Percentiles rank a stretch among this genome's conserved stretches.
These are phyloP conservation scores for Forbesichthys agassizii DNA, from an alignment of 2,113 vertebrate genomes.

Conservation along the genomic window DNA sequence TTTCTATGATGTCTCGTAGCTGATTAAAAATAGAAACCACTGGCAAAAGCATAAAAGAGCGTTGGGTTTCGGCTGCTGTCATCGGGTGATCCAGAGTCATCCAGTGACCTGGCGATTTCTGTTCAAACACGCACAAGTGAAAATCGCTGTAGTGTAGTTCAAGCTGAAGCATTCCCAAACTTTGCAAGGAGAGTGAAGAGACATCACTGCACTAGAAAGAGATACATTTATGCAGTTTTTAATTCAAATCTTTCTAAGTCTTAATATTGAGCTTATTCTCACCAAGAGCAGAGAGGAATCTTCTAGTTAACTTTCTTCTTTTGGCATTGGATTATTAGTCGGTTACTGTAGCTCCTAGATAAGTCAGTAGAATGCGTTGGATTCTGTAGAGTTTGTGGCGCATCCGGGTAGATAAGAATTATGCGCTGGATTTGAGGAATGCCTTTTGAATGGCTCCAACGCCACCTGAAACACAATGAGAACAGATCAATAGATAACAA, in stretches of 20 bases:
- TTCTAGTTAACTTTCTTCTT: constrained; percentile 12
- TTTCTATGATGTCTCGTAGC: too few relatives aligned
- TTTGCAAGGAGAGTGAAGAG: not conserved
- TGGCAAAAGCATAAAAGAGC: too few relatives aligned
- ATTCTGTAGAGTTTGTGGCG: constrained; percentile 19
- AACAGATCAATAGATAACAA: constrained; percentile 4
- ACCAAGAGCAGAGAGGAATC: constrained; percentile 3
- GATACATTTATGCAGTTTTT: constrained; percentile 17
- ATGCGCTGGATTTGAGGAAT: constrained; percentile 24
- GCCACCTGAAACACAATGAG: constrained; percentile 58
- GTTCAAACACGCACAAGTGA: too few relatives aligned
- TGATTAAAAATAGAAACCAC: too few relatives aligned
- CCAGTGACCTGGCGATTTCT: too few relatives aligned
- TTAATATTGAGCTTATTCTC: constrained; percentile 53
- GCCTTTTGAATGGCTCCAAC: constrained; percentile 29
- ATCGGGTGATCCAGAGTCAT: too few relatives aligned
- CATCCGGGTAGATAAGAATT: constrained; percentile 25
- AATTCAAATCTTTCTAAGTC: not conserved
- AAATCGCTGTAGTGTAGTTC: too few relatives aligned
- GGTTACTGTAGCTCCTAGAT: constrained; percentile 33
- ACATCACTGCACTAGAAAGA: constrained; percentile 19
- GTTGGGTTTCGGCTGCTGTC: too few relatives aligned
- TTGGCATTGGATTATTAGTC: constrained; percentile 33
- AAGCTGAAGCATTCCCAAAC: too few relatives aligned
- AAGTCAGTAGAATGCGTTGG: constrained; percentile 16